phyloP scores from a whole-genome alignment of 2,797 vertebrate genomes.

The Melopsittacus undulatus region DNA sequence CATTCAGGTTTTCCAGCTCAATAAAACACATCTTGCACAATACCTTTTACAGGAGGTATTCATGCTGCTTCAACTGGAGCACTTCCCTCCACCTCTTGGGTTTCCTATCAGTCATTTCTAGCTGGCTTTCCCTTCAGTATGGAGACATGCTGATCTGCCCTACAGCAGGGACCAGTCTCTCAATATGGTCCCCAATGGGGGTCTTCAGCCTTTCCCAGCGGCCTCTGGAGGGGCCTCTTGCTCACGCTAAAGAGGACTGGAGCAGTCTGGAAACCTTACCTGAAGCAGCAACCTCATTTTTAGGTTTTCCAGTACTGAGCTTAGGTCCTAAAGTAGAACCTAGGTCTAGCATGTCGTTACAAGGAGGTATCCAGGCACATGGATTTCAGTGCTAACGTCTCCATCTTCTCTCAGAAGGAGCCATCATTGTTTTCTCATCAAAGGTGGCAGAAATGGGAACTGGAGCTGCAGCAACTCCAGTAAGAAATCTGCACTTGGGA shows the following conservation, averaged over 20 bases:
- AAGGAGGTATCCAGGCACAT: background rate
- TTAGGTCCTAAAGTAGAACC: background rate
- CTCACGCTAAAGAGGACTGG: background rate
- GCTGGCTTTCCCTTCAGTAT: background rate
- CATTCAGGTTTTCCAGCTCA: background rate
- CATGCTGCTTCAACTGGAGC: background rate
- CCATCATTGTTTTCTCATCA: background rate
- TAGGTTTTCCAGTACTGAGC: background rate
- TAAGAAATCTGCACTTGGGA: background rate
- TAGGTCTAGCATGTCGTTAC: background rate
- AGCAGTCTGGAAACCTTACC: background rate
- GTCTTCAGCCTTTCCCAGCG: background rate
- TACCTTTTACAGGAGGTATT: background rate
- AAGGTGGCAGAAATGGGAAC: background rate
- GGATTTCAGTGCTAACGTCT: background rate
- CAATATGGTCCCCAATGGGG: background rate
- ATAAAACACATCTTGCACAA: background rate
- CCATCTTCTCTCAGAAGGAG: background rate
- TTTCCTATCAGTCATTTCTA: background rate
- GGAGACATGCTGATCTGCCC: background rate
- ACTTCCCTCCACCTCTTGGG: background rate
- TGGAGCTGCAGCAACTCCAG: background rate
- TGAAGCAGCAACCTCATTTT: background rate
- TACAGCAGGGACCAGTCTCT: background rate
- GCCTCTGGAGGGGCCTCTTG: background rate